These are phyloP conservation scores for Pterobdella sp. DNA, from an alignment of 2,888 invertebrate species.

Conservation along the genomic window DNA sequence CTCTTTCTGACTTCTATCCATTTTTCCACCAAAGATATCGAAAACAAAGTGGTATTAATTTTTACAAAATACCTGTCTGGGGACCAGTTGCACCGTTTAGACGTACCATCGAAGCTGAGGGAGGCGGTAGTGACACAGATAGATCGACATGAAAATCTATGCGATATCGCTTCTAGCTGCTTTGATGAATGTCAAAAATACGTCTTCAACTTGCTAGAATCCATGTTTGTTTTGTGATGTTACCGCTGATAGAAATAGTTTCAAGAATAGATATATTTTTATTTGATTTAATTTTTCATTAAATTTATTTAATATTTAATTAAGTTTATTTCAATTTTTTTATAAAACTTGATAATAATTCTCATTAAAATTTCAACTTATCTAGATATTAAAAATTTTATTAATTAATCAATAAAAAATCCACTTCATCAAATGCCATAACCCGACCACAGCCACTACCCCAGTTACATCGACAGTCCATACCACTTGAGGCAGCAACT, in stretches of 20 bases:
- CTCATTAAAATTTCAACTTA: neutral
- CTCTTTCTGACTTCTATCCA: neutral
- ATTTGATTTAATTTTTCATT: neutral
- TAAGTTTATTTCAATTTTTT: neutral
- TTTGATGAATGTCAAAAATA: slow-evolving; percentile 67
- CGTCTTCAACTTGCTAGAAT: slow-evolving; percentile 64
- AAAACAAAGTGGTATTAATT: slow-evolving; percentile 61
- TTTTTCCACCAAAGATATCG: slow-evolving; percentile 45
- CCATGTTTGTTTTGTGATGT: slow-evolving; percentile 55
- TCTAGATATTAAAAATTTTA: neutral
- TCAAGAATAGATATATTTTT: neutral
- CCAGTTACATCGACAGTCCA: slow-evolving; percentile 73
- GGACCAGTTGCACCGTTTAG: slow-evolving; percentile 58
- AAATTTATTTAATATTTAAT: slow-evolving; percentile 14
- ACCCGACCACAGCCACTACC: slow-evolving; percentile 58
- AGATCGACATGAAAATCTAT: slow-evolving; percentile 46
- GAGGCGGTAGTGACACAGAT: slow-evolving; percentile 56
- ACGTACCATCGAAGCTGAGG: slow-evolving; percentile 49
- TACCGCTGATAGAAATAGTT: no score
- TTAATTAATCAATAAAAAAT: neutral
- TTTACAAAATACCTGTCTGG: slow-evolving; percentile 70
- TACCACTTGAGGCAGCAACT: slow-evolving; percentile 86
- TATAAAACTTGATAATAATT: neutral
- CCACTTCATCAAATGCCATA: neutral
- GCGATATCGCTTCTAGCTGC: slow-evolving; percentile 55